Evolutionary conservation across 2,113 vertebrate species (phyloP).

Genomic region (Brachypteracias leptosomus): DNA sequence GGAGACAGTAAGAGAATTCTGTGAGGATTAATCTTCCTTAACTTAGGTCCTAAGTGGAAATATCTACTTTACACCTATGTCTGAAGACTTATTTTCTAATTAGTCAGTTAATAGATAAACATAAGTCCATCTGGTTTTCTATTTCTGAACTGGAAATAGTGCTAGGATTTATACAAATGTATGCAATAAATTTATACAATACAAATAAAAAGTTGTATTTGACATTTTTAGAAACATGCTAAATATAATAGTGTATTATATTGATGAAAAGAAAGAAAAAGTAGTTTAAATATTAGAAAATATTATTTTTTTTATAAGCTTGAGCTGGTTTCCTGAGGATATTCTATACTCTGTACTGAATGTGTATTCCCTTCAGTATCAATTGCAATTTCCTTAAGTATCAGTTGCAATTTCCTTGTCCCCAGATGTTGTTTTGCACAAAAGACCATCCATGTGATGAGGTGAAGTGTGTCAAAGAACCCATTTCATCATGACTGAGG

Average conservation of each 20-base stretch:
- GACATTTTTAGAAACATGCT: not conserved
- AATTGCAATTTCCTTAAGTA: not conserved
- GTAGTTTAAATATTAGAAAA: not conserved
- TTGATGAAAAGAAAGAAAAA: not conserved
- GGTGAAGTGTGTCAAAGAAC: not conserved
- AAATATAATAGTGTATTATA: not conserved
- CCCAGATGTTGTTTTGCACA: not conserved
- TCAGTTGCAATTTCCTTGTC: not conserved
- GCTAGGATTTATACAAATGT: too few species aligned
- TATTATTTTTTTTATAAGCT: not conserved
- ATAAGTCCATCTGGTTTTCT: not conserved
- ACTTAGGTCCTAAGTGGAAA: not conserved
- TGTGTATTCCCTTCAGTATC: rapidly evolving
- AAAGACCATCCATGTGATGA: not conserved
- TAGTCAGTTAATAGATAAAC: not conserved
- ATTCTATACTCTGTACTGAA: not conserved
- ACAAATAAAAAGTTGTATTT: not conserved
- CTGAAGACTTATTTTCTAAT: not conserved
- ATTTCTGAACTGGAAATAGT: not conserved
- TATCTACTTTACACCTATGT: not conserved
- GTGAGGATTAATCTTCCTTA: not conserved
- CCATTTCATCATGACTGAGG: not conserved
- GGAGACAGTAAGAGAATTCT: not conserved
- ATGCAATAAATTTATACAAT: too few species aligned
- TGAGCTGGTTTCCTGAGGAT: not conserved